Evolutionary conservation across 2,888 invertebrate species (phyloP).

Genomic region (Salticus scenicus): DNA sequence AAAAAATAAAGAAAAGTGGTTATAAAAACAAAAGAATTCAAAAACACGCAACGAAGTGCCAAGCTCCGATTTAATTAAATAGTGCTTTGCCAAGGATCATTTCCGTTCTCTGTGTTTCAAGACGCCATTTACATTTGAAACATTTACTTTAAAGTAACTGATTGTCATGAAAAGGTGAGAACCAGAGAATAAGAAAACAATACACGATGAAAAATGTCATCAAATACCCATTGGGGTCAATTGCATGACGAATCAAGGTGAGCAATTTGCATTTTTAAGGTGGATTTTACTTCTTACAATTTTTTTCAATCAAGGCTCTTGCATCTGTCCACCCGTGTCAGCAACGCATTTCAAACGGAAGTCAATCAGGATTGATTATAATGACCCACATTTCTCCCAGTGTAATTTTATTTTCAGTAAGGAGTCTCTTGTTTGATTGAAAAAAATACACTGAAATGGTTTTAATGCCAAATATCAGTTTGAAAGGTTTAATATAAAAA

Average conservation of each 20-base stretch:
- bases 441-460: no score
- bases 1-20: no score
- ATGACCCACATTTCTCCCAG: background rate
- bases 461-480: no score
- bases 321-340: slow-evolving; percentile 22
- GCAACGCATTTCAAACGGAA: background rate
- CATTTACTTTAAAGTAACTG: slow-evolving; percentile 37
- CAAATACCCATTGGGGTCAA: slow-evolving; percentile 69
- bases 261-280: slow-evolving; percentile 32
- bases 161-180: slow-evolving; percentile 37
- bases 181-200: slow-evolving; percentile 20
- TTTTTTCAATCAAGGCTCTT: slow-evolving; percentile 26
- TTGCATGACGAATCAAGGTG: slow-evolving; percentile 52
- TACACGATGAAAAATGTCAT: slow-evolving; percentile 10
- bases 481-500: no score
- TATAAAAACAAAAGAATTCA: no score
- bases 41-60: slow-evolving; percentile 30
- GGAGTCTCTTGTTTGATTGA: no score
- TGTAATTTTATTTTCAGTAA: background rate
- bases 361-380: background rate
- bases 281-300: background rate
- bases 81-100: slow-evolving; percentile 58
- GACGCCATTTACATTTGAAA: slow-evolving; percentile 47
- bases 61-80: slow-evolving; percentile 58
- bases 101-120: slow-evolving; percentile 31